A percentile compares a stretch with the other conserved stretches of the same genome.
Conservation (phyloP, 1,140 invertebrate genomes). For the Euwallacea similis region DNA sequence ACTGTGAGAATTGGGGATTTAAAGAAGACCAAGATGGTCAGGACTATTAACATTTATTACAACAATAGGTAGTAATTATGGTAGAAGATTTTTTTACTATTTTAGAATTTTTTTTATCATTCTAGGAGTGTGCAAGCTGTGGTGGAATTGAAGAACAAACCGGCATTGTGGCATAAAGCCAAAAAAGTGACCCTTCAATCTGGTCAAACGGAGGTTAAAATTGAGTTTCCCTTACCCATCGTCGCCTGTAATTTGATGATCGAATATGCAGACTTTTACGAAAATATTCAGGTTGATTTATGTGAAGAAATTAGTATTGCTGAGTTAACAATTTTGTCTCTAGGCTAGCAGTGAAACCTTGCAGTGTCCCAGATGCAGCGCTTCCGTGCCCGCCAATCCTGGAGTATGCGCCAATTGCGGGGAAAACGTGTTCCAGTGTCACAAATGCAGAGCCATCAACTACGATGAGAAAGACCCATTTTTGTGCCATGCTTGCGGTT, state of each 20-base stretch:
- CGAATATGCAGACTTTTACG: slow-evolving; percentile 97
- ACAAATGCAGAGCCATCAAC: slow-evolving; percentile 97
- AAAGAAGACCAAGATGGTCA: slow-evolving; percentile 96
- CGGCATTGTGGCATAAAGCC: slow-evolving; percentile 94
- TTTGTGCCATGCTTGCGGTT: slow-evolving; percentile 96
- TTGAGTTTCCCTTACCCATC: slow-evolving; percentile 94
- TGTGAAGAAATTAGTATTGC: too few relatives aligned
- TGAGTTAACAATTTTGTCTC: not conserved
- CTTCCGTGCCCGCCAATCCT: slow-evolving; percentile 94
- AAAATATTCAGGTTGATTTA: slow-evolving; percentile 67
- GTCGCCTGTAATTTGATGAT: slow-evolving; percentile 99
- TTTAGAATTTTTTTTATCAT: not conserved
- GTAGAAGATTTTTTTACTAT: not conserved
- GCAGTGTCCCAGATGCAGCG: slow-evolving; percentile 94
- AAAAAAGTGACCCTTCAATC: slow-evolving; percentile 86
- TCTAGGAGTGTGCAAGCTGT: slow-evolving; percentile 83
- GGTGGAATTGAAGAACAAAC: slow-evolving; percentile 95
- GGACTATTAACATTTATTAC: slow-evolving; percentile 95
- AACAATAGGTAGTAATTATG: slow-evolving; percentile 71
- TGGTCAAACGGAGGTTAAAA: slow-evolving; percentile 93
- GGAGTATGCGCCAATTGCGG: slow-evolving; percentile 97
- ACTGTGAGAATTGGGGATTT: slow-evolving; percentile 91
- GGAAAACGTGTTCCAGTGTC: slow-evolving; percentile 98
- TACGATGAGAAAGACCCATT: slow-evolving; percentile 99
- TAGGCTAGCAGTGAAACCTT: slow-evolving; percentile 79